These are phyloP conservation scores for Botrylloides violaceus DNA, from an alignment of 23 tunicate species.

Conservation along the genomic window DNA sequence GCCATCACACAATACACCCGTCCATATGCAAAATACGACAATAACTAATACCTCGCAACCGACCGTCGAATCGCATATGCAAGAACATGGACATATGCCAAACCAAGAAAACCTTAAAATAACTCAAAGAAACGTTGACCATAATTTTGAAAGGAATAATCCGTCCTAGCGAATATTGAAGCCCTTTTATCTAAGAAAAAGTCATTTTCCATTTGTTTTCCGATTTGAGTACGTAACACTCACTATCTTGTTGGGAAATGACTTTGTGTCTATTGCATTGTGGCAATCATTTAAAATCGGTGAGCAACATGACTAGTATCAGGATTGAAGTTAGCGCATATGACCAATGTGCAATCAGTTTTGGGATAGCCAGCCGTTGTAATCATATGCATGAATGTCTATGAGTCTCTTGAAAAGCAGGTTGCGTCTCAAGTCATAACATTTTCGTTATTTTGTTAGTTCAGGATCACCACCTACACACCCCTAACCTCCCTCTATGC, in stretches of 20 bases:
- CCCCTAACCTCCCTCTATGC: no score
- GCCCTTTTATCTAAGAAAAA: no score
- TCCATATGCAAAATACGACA: background rate
- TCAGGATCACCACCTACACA: no score
- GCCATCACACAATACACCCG: background rate
- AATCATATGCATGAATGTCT: no score
- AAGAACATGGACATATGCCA: background rate
- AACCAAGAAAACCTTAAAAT: background rate
- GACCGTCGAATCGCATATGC: background rate
- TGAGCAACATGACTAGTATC: no score
- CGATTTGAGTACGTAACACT: background rate
- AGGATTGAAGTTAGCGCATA: no score
- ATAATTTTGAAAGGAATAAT: slow-evolving; percentile 10
- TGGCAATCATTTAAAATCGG: background rate
- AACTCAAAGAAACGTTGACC: background rate
- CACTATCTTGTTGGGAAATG: background rate
- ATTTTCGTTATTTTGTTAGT: no score
- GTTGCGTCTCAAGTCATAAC: no score
- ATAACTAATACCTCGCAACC: background rate
- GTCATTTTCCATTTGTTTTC: background rate
- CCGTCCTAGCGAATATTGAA: slow-evolving; percentile 7
- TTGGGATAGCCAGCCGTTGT: no score
- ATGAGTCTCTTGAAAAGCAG: no score
- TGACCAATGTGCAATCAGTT: no score
- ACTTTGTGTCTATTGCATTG: background rate